These are phyloP conservation scores for Zoanthus gigantus DNA, from an alignment of 92 coral and sea anemone species.

Conservation along the genomic window DNA sequence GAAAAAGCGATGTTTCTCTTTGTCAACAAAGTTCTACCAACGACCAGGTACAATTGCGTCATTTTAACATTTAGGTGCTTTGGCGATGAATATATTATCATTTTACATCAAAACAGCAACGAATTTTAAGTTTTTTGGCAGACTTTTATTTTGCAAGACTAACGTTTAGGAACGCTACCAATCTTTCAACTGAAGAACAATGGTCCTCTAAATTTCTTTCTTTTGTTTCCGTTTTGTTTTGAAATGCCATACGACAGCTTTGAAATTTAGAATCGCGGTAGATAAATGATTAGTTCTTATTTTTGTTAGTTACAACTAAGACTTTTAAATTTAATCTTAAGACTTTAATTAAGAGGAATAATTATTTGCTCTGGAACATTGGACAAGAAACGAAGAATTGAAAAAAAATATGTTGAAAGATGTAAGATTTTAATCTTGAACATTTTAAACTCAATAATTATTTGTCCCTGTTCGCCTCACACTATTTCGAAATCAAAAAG, in stretches of 20 bases:
- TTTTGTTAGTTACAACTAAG: not conserved
- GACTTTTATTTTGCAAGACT: not conserved
- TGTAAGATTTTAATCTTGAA: not conserved
- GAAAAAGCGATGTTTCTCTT: conserved; percentile 99
- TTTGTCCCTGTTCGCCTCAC: not conserved
- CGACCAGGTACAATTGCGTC: conserved; percentile 84
- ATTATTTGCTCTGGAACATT: too few species aligned
- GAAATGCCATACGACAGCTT: not conserved
- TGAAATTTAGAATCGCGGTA: not conserved
- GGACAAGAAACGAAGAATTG: too few species aligned
- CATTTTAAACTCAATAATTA: not conserved
- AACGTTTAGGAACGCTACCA: not conserved
- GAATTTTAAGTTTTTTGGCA: not conserved
- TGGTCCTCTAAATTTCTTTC: not conserved
- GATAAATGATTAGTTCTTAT: not conserved
- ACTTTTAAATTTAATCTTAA: too few species aligned
- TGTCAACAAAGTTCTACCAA: conserved; percentile 99
- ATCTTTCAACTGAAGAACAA: not conserved
- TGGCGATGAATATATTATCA: not conserved
- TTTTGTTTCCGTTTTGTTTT: not conserved
- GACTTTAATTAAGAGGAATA: too few species aligned
- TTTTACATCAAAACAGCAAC: not conserved
- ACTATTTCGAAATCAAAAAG: not conserved
- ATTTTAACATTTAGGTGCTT: not conserved
- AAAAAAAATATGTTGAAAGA: too few species aligned